Conservation (phyloP, 2,797 vertebrate genomes). For the Hydrophis major region DNA sequence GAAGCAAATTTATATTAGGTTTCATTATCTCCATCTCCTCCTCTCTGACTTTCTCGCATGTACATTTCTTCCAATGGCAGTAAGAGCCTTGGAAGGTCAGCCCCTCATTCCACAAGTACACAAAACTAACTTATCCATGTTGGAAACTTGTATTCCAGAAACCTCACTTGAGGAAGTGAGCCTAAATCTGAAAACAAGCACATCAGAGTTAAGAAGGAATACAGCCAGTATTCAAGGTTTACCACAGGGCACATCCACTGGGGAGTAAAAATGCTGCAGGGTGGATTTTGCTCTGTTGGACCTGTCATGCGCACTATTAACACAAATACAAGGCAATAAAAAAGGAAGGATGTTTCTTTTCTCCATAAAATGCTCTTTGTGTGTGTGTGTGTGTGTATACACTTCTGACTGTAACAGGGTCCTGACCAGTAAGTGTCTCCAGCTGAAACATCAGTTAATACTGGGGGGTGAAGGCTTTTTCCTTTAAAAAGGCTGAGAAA, state of each 20-base stretch:
- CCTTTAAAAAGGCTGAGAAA: background rate
- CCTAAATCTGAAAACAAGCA: background rate
- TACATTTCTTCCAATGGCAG: background rate
- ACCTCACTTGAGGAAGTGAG: background rate
- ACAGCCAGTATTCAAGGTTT: background rate
- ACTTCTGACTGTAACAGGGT: background rate
- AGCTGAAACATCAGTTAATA: background rate
- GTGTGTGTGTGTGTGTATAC: background rate
- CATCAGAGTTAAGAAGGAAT: background rate
- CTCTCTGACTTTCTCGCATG: background rate
- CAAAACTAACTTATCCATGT: background rate
- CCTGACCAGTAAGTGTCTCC: background rate
- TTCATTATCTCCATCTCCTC: background rate
- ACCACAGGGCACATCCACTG: background rate
- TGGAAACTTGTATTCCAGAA: background rate
- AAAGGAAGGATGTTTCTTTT: background rate
- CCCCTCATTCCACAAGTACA: background rate
- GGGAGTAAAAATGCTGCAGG: background rate
- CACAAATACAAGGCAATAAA: background rate
- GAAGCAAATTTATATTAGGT: background rate
- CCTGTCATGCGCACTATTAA: background rate
- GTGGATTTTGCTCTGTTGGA: background rate
- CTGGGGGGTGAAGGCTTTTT: background rate
- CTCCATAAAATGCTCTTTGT: background rate
- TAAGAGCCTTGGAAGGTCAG: background rate